Evolutionary conservation across 1,140 invertebrate genomes (phyloP).

Genomic region (Drosophila repleta): DNA sequence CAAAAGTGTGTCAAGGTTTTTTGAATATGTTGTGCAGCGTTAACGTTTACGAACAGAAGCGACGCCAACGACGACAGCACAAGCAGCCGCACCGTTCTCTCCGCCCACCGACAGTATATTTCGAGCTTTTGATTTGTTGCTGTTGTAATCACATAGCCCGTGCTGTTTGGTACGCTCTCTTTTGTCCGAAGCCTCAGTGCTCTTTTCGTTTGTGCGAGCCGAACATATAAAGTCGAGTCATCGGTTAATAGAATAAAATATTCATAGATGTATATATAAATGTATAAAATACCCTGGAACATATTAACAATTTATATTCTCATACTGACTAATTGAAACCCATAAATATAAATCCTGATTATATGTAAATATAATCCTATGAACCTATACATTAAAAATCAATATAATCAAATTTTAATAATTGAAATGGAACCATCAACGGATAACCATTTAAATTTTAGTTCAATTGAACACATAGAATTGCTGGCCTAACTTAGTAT

Average conservation of each 20-base stretch:
- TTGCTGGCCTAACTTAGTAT: too few relatives aligned
- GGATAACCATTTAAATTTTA: too few relatives aligned
- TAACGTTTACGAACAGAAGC: constrained; percentile 63
- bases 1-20: constrained; percentile 84
- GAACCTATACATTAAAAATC: too few relatives aligned
- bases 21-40: constrained; percentile 82
- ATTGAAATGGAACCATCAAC: too few relatives aligned
- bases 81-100: constrained; percentile 24
- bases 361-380: too few relatives aligned
- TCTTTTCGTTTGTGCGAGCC: constrained; percentile 15
- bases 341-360: too few relatives aligned
- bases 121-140: constrained; percentile 67
- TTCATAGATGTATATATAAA: neutral
- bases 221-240: constrained; percentile 61
- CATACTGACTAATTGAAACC: too few relatives aligned
- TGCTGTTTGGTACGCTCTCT: constrained; percentile 38
- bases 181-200: constrained; percentile 17
- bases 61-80: constrained; percentile 48
- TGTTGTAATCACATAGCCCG: constrained; percentile 70
- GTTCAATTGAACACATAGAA: too few relatives aligned
- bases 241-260: constrained; percentile 46
- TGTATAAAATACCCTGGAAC: constrained; percentile 1
- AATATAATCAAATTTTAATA: too few relatives aligned
- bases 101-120: constrained; percentile 16
- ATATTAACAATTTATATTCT: too few relatives aligned